A percentile compares a stretch with the other conserved stretches of the same genome.
phyloP scores from a whole-genome alignment of 2,888 invertebrate species.

The Rugalucina vietnamica region DNA sequence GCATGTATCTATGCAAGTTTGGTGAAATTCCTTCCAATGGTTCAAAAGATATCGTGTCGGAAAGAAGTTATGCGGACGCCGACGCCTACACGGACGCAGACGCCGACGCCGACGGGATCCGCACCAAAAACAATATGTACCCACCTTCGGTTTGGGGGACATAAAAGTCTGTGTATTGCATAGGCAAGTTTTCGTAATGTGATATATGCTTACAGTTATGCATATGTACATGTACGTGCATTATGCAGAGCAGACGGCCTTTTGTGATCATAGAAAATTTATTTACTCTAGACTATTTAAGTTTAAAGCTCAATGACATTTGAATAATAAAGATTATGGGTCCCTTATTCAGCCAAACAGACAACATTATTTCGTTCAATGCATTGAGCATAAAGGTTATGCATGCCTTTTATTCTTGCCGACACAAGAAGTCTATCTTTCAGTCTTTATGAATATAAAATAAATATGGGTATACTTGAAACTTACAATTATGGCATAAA shows the following conservation, averaged over 20 bases:
- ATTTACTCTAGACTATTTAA: background rate
- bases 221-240: too few relatives aligned
- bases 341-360: background rate
- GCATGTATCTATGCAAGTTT: too few relatives aligned
- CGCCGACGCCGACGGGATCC: too few relatives aligned
- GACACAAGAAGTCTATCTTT: slow-evolving; percentile 43
- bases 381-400: slow-evolving; percentile 46
- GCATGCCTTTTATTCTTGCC: slow-evolving; percentile 27
- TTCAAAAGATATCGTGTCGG: too few relatives aligned
- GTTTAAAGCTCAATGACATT: background rate
- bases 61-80: too few relatives aligned
- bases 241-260: background rate
- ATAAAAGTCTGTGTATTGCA: too few relatives aligned
- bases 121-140: too few relatives aligned
- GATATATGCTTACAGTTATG: too few relatives aligned
- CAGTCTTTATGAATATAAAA: slow-evolving; percentile 3
- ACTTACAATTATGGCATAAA: background rate
- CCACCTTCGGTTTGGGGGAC: too few relatives aligned
- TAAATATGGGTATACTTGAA: background rate
- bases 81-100: too few relatives aligned
- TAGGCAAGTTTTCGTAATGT: too few relatives aligned
- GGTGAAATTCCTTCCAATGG: too few relatives aligned
- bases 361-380: slow-evolving; percentile 39
- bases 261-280: background rate
- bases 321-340: background rate